These are phyloP conservation scores for Nomada fucata DNA, from an alignment of 2,888 invertebrate species.

Conservation along the genomic window DNA sequence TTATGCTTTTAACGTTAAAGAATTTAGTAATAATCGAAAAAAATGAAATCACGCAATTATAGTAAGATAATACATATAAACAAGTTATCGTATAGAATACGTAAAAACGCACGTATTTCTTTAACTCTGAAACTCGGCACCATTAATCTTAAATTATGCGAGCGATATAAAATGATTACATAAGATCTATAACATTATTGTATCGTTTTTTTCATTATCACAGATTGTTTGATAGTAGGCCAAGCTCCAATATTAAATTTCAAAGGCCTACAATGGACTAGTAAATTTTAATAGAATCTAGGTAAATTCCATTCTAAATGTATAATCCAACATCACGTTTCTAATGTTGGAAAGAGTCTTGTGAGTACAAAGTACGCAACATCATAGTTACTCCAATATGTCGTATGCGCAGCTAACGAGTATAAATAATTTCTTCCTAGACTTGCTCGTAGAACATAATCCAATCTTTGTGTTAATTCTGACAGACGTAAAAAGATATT, in stretches of 20 bases:
- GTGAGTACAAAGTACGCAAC: constrained; percentile 87
- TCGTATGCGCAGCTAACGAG: constrained; percentile 87
- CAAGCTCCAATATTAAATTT: constrained; percentile 73
- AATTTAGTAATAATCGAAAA: constrained; percentile 1
- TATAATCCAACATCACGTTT: constrained; percentile 82
- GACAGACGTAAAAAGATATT: constrained; percentile 44
- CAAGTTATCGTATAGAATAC: constrained; percentile 43
- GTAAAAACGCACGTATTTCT: constrained; percentile 23
- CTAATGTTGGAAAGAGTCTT: constrained; percentile 84
- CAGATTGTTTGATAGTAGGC: constrained; percentile 83
- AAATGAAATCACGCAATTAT: constrained; percentile 18
- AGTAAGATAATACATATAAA: constrained; percentile 39
- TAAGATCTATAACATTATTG: constrained; percentile 81
- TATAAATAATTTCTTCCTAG: constrained; percentile 87
- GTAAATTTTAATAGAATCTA: constrained; percentile 71
- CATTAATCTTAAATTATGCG: constrained; percentile 62
- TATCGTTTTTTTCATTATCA: constrained; percentile 83
- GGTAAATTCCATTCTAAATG: constrained; percentile 63
- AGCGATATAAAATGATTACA: constrained; percentile 69
- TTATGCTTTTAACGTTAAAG: constrained; percentile 1
- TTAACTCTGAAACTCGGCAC: constrained; percentile 56
- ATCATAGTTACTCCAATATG: constrained; percentile 88
- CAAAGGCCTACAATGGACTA: constrained; percentile 78
- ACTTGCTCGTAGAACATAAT: constrained; percentile 86
- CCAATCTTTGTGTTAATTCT: constrained; percentile 87